Evolutionary conservation across 2,797 vertebrate genomes (phyloP).

Genomic region (Notolepis coatsorum): DNA sequence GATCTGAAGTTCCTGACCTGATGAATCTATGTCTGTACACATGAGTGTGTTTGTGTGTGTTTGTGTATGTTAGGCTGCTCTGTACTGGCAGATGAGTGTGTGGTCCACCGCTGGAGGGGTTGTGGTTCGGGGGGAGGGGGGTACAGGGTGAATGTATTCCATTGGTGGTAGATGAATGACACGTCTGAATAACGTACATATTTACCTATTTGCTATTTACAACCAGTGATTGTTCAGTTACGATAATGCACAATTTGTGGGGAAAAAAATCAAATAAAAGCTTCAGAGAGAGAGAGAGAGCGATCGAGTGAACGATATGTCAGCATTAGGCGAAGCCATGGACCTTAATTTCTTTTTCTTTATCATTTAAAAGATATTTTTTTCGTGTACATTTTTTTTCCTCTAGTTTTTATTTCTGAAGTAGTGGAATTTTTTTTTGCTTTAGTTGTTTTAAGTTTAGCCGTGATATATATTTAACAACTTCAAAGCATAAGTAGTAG

Average conservation of each 20-base stretch:
- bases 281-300: constrained; percentile 65
- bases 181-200: constrained; percentile 61
- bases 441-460: constrained; percentile 69
- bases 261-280: constrained; percentile 42
- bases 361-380: constrained; percentile 27
- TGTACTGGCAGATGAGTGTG: constrained; percentile 74
- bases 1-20: constrained; percentile 93
- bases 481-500: constrained; percentile 65
- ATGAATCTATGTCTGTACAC: constrained; percentile 80
- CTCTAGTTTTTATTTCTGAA: constrained; percentile 72
- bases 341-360: constrained; percentile 78
- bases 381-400: constrained; percentile 1
- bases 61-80: constrained; percentile 87
- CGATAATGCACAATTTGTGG: constrained; percentile 75
- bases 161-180: constrained; percentile 60
- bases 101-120: constrained; percentile 41
- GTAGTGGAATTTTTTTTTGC: constrained; percentile 55
- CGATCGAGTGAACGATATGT: constrained; percentile 66
- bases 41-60: constrained; percentile 10
- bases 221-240: constrained; percentile 79
- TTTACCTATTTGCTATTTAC: constrained; percentile 56
- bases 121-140: constrained; percentile 50
- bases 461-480: constrained; percentile 71
- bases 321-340: constrained; percentile 84
- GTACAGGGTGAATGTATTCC: constrained; percentile 77